These are phyloP conservation scores for Drepana arcuata DNA, from an alignment of 1,140 invertebrate species.

Conservation along the genomic window DNA sequence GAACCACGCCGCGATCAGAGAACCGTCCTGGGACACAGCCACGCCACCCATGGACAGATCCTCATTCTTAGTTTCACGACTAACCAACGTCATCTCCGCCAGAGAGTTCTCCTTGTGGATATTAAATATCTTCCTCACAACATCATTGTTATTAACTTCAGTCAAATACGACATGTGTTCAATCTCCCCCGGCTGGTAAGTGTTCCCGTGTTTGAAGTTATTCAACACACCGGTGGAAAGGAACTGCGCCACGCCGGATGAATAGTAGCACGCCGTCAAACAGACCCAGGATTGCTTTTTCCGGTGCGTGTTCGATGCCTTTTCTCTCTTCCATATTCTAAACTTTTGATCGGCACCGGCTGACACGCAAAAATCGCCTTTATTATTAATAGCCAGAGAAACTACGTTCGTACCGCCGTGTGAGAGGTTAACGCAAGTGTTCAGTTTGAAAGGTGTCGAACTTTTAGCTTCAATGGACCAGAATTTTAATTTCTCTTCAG, in stretches of 20 bases:
- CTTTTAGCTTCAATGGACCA: constrained; percentile 27
- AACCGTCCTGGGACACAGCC: constrained; percentile 62
- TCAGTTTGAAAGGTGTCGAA: constrained; percentile 37
- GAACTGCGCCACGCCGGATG: constrained; percentile 40
- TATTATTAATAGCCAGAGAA: constrained; percentile 39
- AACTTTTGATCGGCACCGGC: constrained; percentile 54
- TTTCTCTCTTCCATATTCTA: constrained; percentile 48
- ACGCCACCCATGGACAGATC: constrained; percentile 47
- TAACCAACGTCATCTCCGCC: constrained; percentile 7
- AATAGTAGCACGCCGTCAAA: constrained; percentile 58
- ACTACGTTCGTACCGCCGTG: constrained; percentile 56
- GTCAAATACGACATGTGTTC: constrained; percentile 34
- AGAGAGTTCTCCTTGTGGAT: constrained; percentile 36
- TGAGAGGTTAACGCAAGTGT: constrained; percentile 53
- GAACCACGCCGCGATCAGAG: constrained; percentile 66
- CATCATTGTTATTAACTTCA: constrained; percentile 22
- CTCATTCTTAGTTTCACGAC: constrained; percentile 9
- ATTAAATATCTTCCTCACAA: constrained; percentile 42
- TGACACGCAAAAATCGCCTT: constrained; percentile 49
- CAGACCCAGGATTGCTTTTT: constrained; percentile 39
- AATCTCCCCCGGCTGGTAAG: constrained; percentile 13
- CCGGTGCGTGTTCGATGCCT: constrained; percentile 11
- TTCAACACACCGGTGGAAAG: constrained; percentile 34
- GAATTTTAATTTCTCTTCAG: constrained; percentile 60
- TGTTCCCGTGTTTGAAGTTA: constrained; percentile 39